Conservation (phyloP, 2,888 invertebrate genomes). For the Aleiodes alternator region DNA sequence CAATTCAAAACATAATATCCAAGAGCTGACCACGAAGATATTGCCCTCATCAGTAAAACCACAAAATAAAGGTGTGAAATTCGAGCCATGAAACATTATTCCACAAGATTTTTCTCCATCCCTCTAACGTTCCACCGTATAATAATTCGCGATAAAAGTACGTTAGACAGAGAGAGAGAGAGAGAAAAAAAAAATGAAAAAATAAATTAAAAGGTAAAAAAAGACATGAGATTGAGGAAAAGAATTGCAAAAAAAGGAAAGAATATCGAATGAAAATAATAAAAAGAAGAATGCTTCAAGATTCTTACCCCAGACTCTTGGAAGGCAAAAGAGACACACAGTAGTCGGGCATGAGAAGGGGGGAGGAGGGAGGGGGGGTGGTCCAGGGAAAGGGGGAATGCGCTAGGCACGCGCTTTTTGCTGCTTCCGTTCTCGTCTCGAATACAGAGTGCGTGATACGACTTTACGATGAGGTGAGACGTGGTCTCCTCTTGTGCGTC, state of each 20-base stretch:
- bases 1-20: not conserved
- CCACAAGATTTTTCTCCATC: not conserved
- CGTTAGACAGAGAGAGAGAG: too few species aligned
- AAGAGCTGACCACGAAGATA: constrained; percentile 8
- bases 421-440: constrained; percentile 56
- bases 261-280: constrained; percentile 23
- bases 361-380: constrained; percentile 46
- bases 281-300: constrained; percentile 43
- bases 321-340: constrained; percentile 29
- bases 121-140: not conserved
- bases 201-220: too few species aligned
- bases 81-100: constrained; percentile 38
- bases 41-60: constrained; percentile 21
- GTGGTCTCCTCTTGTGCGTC: constrained; percentile 15
- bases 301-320: not conserved
- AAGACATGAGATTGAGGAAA: constrained; percentile 3
- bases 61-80: constrained; percentile 43
- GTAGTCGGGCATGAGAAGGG: constrained; percentile 33
- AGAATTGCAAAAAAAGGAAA: constrained; percentile 31
- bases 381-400: constrained; percentile 26
- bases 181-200: not conserved
- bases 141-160: not conserved
- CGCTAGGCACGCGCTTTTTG: constrained; percentile 51
- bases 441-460: constrained; percentile 46
- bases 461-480: constrained; percentile 40